Conservation (phyloP, 1,140 invertebrate species). For the Drosophila funebris region DNA sequence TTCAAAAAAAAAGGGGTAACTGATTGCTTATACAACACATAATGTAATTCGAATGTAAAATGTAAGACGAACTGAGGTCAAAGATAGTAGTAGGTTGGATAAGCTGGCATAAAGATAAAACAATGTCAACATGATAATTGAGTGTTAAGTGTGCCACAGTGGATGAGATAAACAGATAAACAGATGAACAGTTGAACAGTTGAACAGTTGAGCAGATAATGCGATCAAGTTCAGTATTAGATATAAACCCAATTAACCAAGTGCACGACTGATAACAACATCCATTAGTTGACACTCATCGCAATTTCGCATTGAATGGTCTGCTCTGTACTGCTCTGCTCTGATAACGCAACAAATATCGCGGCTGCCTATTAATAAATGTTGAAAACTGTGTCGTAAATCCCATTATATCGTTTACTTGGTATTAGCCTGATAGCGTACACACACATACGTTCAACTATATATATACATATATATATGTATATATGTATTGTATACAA, state of each 20-base stretch:
- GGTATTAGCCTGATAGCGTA: constrained; percentile 8
- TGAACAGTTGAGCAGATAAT: not conserved
- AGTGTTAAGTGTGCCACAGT: not conserved
- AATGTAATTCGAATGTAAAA: too few species aligned
- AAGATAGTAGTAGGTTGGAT: not conserved
- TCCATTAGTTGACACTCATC: constrained; percentile 12
- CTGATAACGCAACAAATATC: constrained; percentile 11
- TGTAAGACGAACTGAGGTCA: not conserved
- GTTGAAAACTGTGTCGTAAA: constrained; percentile 13
- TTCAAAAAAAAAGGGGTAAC: too few species aligned
- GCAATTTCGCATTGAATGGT: too few species aligned
- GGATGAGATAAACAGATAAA: constrained; percentile 1
- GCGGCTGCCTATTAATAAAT: constrained; percentile 12
- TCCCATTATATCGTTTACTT: constrained; percentile 20
- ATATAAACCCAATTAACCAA: not conserved
- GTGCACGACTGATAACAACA: constrained; percentile 13
- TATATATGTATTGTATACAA: not conserved
- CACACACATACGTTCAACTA: not conserved
- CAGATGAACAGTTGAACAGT: not conserved
- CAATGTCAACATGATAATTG: not conserved
- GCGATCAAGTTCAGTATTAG: not conserved
- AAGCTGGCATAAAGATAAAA: not conserved
- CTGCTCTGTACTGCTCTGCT: too few species aligned
- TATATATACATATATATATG: not conserved
- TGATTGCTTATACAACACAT: too few species aligned